phyloP scores from a whole-genome alignment of 64 coral and sea anemone species.

The Cladopsammia gracilis region DNA sequence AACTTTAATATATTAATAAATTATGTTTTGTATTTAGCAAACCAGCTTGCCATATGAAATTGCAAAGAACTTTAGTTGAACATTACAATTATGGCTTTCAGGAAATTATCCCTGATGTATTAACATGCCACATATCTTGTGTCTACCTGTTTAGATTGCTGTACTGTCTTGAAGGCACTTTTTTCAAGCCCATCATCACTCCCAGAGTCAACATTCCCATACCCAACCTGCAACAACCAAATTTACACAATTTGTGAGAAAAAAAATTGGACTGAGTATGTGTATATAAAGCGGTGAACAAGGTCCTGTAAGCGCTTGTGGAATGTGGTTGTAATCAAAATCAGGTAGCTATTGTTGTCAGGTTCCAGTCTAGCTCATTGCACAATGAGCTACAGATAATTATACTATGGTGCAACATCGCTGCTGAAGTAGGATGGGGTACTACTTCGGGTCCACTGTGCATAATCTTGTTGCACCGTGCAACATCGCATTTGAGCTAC shows the following conservation, averaged over 20 bases:
- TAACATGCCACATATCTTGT: too few relatives aligned
- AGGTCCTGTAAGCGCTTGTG: neutral
- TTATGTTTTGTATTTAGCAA: too few relatives aligned
- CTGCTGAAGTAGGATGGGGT: neutral
- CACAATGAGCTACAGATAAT: neutral
- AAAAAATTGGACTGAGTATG: neutral
- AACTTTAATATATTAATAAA: too few relatives aligned
- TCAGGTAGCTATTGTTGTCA: neutral
- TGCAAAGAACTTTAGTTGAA: too few relatives aligned
- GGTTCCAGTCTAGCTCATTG: neutral
- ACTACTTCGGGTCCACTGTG: neutral
- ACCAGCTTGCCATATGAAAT: too few relatives aligned
- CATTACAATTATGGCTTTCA: too few relatives aligned
- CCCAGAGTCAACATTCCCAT: neutral
- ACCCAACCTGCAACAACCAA: neutral
- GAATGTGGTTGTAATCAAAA: neutral
- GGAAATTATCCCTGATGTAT: too few relatives aligned
- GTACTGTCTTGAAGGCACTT: conserved; percentile 15
- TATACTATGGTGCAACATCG: neutral
- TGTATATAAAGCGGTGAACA: neutral
- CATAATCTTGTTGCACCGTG: neutral
- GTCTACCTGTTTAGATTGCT: conserved; percentile 30
- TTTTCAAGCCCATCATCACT: conserved; percentile 29
- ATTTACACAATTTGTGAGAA: neutral
- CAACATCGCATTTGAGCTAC: neutral